A percentile compares a stretch with the other conserved stretches of the same genome.
phyloP scores from a whole-genome alignment of 2,113 vertebrate species.

The Acrocephalus kingi region DNA sequence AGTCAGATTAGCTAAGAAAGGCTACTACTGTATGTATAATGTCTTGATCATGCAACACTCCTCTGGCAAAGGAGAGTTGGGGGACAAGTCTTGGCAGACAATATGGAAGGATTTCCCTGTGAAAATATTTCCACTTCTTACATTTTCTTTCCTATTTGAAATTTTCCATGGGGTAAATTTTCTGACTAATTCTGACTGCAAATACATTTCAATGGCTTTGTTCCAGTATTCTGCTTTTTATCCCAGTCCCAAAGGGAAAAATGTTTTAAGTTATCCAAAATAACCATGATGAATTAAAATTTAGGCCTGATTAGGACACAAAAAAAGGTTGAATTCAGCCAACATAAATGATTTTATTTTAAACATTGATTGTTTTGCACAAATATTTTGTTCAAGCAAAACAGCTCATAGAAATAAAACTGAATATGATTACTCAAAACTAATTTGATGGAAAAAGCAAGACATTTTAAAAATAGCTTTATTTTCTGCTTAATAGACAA shows the following conservation, averaged over 20 bases:
- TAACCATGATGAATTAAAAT: neutral
- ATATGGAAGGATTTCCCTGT: neutral
- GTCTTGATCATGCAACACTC: neutral
- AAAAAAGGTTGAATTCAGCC: neutral
- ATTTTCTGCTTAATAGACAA: neutral
- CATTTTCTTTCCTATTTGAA: neutral
- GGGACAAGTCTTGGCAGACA: neutral
- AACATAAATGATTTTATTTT: neutral
- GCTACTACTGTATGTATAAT: neutral
- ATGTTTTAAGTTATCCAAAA: neutral
- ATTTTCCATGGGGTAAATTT: neutral
- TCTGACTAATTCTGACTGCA: neutral
- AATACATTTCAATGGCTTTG: neutral
- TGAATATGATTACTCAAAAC: neutral
- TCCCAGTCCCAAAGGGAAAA: neutral
- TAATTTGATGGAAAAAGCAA: neutral
- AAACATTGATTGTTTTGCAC: neutral
- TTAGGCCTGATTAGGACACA: neutral
- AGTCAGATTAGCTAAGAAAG: neutral
- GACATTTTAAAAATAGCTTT: neutral
- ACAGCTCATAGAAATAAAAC: neutral
- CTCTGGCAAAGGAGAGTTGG: neutral
- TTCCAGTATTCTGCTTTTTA: neutral
- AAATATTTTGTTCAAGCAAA: neutral
- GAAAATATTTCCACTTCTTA: neutral